A percentile compares a stretch with the other conserved stretches of the same genome.
phyloP scores from a whole-genome alignment of 2,888 invertebrate genomes.

The Tetranychus truncatus region DNA sequence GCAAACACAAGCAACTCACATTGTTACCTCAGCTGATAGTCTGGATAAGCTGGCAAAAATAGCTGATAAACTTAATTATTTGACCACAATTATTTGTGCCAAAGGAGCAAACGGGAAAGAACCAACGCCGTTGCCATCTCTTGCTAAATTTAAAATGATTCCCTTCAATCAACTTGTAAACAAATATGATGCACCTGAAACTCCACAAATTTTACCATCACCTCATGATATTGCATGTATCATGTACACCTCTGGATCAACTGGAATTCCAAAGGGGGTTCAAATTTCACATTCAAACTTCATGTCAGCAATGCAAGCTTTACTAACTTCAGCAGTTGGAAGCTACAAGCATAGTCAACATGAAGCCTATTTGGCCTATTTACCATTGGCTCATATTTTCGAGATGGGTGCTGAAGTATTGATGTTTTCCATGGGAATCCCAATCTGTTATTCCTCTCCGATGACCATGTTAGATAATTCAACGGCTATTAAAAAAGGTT shows the following conservation, averaged over 20 bases:
- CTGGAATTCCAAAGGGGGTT: slow-evolving; percentile 31
- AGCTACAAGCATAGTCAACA: background rate
- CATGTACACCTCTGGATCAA: slow-evolving; percentile 94
- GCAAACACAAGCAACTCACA: slow-evolving; percentile 80
- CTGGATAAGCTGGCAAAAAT: slow-evolving; percentile 59
- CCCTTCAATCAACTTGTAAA: slow-evolving; percentile 24
- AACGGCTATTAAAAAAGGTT: slow-evolving; percentile 44
- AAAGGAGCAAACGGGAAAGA: slow-evolving; percentile 23
- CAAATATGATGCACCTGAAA: slow-evolving; percentile 44
- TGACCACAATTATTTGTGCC: slow-evolving; percentile 42
- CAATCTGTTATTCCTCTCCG: slow-evolving; percentile 89
- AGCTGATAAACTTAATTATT: slow-evolving; percentile 48
- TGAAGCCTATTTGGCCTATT: slow-evolving; percentile 59
- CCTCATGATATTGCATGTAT: slow-evolving; percentile 72
- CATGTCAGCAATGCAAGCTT: slow-evolving; percentile 25
- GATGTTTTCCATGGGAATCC: slow-evolving; percentile 61
- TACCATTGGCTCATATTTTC: slow-evolving; percentile 89
- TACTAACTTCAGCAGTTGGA: slow-evolving; percentile 1
- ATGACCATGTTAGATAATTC: slow-evolving; percentile 45
- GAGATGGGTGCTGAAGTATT: slow-evolving; percentile 58
- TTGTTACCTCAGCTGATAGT: slow-evolving; percentile 78
- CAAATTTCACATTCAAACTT: slow-evolving; percentile 27
- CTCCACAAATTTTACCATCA: slow-evolving; percentile 36
- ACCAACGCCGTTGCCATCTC: background rate
- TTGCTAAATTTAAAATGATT: slow-evolving; percentile 9